phyloP scores from a whole-genome alignment of 1,140 invertebrate species.

The Macrocentrus cingulum region DNA sequence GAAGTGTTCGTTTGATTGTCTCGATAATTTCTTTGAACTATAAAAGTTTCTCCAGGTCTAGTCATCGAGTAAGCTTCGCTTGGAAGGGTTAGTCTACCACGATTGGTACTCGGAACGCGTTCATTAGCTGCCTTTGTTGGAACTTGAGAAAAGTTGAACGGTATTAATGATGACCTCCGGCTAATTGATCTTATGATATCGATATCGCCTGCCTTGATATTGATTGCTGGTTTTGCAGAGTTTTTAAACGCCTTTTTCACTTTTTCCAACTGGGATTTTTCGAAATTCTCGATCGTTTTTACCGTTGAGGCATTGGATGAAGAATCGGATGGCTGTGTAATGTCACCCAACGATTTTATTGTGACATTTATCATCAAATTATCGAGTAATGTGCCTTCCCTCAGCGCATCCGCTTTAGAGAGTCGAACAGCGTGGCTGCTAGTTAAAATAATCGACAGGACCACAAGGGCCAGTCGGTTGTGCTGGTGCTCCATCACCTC shows the following conservation, averaged over 20 bases:
- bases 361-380: background rate
- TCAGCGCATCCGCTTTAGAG: no score
- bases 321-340: no score
- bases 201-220: no score
- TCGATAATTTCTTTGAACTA: background rate
- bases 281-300: no score
- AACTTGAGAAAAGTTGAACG: background rate
- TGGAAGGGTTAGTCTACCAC: background rate
- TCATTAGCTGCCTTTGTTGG: constrained; percentile 10
- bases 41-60: background rate
- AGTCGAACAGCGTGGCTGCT: constrained; percentile 18
- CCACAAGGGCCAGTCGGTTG: constrained; percentile 41
- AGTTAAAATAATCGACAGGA: constrained; percentile 35
- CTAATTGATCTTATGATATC: background rate
- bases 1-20: background rate
- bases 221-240: no score
- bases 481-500: constrained; percentile 42
- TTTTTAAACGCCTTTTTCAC: no score
- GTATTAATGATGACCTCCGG: no score
- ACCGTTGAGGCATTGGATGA: no score
- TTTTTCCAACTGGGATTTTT: no score
- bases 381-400: no score
- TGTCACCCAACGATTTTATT: no score
- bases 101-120: background rate
- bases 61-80: background rate